Conservation (phyloP, 2,888 invertebrate species). For the Callosobruchus maculatus region DNA sequence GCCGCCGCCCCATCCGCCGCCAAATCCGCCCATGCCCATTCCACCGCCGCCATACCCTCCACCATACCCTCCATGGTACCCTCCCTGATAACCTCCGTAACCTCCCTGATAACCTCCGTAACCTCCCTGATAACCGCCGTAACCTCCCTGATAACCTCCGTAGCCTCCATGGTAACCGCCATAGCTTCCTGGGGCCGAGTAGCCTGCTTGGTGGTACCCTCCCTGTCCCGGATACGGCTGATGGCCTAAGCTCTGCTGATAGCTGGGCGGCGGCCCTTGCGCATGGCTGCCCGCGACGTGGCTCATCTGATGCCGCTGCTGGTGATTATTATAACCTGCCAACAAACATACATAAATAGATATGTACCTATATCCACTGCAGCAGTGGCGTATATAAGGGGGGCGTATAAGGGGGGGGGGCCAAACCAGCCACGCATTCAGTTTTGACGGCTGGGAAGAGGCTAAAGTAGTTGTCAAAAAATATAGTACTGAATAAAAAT, state of each 20-base stretch:
- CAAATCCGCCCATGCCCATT: constrained; percentile 16
- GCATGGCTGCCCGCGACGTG: neutral
- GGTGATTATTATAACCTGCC: neutral
- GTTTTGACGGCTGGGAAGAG: too few relatives aligned
- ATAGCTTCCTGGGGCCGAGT: constrained; percentile 2
- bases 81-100: constrained; percentile 15
- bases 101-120: constrained; percentile 13
- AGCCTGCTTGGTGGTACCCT: constrained; percentile 8
- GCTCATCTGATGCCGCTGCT: neutral
- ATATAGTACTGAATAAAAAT: too few relatives aligned
- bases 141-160: constrained; percentile 12
- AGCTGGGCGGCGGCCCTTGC: neutral
- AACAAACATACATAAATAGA: too few relatives aligned
- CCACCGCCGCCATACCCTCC: constrained; percentile 13
- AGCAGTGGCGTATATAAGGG: too few relatives aligned
- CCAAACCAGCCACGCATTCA: too few relatives aligned
- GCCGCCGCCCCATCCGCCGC: constrained; percentile 16
- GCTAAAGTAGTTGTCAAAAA: too few relatives aligned
- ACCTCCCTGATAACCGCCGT: constrained; percentile 11
- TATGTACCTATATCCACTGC: too few relatives aligned
- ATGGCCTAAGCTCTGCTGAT: constrained; percentile 11
- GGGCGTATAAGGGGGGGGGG: too few relatives aligned
- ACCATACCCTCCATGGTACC: constrained; percentile 11
- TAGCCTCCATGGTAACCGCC: constrained; percentile 12
- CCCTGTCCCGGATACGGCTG: constrained; percentile 10